Evolutionary conservation across 2,113 vertebrate species (phyloP).

Genomic region (Atherinomorus stipes): DNA sequence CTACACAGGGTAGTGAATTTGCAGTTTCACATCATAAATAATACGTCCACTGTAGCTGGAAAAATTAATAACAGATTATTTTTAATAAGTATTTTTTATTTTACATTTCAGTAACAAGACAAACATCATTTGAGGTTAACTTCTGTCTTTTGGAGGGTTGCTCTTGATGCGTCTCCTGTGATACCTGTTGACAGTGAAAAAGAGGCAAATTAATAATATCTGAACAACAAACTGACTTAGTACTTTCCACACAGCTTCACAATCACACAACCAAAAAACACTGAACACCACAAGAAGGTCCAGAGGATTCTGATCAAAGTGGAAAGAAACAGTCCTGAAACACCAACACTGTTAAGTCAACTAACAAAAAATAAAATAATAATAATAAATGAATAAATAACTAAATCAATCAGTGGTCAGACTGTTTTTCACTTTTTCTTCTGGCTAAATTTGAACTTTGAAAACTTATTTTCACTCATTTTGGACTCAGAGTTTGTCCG

Average conservation of each 20-base stretch:
- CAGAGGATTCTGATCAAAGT: neutral
- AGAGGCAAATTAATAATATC: neutral
- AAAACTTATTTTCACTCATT: no score
- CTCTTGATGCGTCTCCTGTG: constrained; percentile 70
- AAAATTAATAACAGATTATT: constrained; percentile 1
- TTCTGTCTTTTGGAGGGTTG: constrained; percentile 64
- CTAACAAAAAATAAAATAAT: no score
- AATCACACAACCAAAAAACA: neutral
- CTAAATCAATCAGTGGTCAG: no score
- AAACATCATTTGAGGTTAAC: neutral
- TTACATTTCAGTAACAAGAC: constrained; percentile 42
- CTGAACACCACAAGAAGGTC: constrained; percentile 1
- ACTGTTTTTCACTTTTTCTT: no score
- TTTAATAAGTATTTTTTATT: constrained; percentile 63
- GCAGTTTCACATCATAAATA: neutral
- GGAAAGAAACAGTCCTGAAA: neutral
- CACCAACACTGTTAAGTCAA: neutral
- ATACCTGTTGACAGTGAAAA: constrained; percentile 68
- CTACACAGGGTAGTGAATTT: neutral
- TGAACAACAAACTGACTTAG: neutral
- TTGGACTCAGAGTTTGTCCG: no score
- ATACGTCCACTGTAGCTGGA: neutral
- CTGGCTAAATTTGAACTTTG: no score
- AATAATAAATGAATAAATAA: no score
- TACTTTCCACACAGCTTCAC: no score